These are phyloP conservation scores for Sebastes matsubarae DNA, from an alignment of 2,797 vertebrate species.

Conservation along the genomic window DNA sequence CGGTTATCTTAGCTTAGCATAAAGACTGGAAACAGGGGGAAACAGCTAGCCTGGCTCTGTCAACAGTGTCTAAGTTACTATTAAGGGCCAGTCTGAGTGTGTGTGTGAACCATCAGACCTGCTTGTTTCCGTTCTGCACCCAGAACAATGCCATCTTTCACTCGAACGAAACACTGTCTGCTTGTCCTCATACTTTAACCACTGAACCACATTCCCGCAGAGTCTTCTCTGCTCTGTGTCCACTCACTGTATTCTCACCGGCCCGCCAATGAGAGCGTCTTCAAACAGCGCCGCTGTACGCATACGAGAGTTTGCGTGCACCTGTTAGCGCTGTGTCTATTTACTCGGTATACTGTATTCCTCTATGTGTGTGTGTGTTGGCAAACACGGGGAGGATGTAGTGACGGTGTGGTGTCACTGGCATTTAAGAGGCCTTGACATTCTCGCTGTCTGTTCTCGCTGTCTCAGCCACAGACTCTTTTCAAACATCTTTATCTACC, in stretches of 20 bases:
- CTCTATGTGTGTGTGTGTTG: slow-evolving; percentile 27
- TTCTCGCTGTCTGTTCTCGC: slow-evolving; percentile 29
- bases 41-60: background rate
- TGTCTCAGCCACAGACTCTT: slow-evolving; percentile 10
- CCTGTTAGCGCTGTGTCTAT: slow-evolving; percentile 57
- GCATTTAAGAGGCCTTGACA: slow-evolving; percentile 60
- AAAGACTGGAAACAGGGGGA: background rate
- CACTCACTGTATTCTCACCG: slow-evolving; percentile 37
- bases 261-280: slow-evolving; percentile 56
- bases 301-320: slow-evolving; percentile 55
- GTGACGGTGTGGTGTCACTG: slow-evolving; percentile 55
- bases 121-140: slow-evolving; percentile 29
- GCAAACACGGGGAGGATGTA: slow-evolving; percentile 53
- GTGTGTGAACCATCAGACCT: slow-evolving; percentile 53
- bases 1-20: background rate
- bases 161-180: slow-evolving; percentile 43
- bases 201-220: slow-evolving; percentile 36
- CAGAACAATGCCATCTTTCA: slow-evolving; percentile 66
- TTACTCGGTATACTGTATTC: slow-evolving; percentile 39
- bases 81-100: slow-evolving; percentile 42
- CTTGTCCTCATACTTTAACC: slow-evolving; percentile 46
- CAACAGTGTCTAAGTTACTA: background rate
- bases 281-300: slow-evolving; percentile 59
- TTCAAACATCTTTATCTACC: background rate
- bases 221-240: slow-evolving; percentile 5